phyloP scores from a whole-genome alignment of 2,113 vertebrate genomes.

The Aspiorhynchus laticeps region DNA sequence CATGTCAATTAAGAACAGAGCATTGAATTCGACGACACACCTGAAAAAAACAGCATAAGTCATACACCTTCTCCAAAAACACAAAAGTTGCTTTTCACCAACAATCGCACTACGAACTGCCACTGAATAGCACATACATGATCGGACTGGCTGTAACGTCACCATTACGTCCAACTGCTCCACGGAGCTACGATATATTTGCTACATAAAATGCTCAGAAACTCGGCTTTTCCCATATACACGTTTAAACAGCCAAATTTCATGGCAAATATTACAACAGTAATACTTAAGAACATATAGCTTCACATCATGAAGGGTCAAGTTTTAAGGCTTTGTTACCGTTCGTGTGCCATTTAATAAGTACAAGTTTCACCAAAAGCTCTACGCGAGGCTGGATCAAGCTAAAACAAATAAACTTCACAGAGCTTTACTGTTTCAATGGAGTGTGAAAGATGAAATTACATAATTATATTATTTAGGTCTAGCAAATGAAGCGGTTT shows the following conservation, averaged over 20 bases:
- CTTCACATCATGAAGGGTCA: constrained; percentile 36
- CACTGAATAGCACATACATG: constrained; percentile 5
- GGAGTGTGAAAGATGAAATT: not conserved
- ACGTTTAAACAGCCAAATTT: constrained; percentile 12
- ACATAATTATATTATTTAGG: not conserved
- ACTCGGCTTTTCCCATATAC: constrained; percentile 28
- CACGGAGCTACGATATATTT: constrained; percentile 7
- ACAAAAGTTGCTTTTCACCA: not conserved
- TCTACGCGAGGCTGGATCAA: constrained; percentile 8
- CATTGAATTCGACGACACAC: constrained; percentile 1
- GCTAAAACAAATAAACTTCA: not conserved
- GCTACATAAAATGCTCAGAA: constrained; percentile 53
- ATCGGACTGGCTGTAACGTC: not conserved
- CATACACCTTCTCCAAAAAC: not conserved
- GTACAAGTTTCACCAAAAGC: constrained; percentile 17
- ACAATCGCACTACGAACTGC: not conserved
- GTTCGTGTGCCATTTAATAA: constrained; percentile 9
- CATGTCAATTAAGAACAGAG: constrained; percentile 7
- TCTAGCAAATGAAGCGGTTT: not conserved
- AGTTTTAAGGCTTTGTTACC: constrained; percentile 42
- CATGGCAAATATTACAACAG: constrained; percentile 33
- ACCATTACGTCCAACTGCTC: constrained; percentile 11
- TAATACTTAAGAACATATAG: constrained; percentile 31
- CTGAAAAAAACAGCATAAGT: not conserved
- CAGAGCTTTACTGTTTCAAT: not conserved